Percentiles rank a stretch among this genome's conserved stretches.
Conservation (phyloP, 1,140 invertebrate genomes). For the Littorina saxatilis region DNA sequence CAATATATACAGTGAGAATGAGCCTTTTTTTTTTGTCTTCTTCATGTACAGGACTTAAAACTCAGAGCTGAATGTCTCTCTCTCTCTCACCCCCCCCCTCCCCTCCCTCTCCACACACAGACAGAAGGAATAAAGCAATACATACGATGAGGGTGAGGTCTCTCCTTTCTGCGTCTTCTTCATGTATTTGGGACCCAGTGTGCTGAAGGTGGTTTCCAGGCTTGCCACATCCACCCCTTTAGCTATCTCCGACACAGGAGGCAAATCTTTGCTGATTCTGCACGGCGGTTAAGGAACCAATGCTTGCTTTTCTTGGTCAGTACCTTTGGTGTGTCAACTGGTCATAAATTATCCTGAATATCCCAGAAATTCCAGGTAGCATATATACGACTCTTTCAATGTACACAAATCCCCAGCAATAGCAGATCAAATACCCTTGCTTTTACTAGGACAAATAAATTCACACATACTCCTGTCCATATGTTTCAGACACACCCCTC, state of each 20-base stretch:
- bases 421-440: too few relatives aligned
- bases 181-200: slow-evolving; percentile 87
- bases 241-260: slow-evolving; percentile 81
- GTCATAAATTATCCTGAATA: neutral
- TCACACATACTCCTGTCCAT: too few relatives aligned
- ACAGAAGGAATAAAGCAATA: slow-evolving; percentile 5
- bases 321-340: neutral
- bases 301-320: neutral
- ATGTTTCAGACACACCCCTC: too few relatives aligned
- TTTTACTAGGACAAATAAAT: too few relatives aligned
- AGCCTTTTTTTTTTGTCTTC: neutral
- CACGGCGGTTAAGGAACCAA: slow-evolving; percentile 39
- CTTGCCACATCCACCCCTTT: slow-evolving; percentile 86
- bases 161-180: slow-evolving; percentile 80
- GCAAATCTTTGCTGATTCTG: slow-evolving; percentile 79
- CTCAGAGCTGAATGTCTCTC: neutral
- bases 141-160: slow-evolving; percentile 69
- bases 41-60: neutral
- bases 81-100: neutral
- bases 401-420: too few relatives aligned
- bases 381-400: too few relatives aligned
- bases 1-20: neutral
- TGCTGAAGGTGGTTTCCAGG: slow-evolving; percentile 91
- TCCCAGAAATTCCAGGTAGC: too few relatives aligned
- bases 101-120: neutral